Evolutionary conservation across 2,797 vertebrate species (phyloP).

Genomic region (Arrhamphus sclerolepis): DNA sequence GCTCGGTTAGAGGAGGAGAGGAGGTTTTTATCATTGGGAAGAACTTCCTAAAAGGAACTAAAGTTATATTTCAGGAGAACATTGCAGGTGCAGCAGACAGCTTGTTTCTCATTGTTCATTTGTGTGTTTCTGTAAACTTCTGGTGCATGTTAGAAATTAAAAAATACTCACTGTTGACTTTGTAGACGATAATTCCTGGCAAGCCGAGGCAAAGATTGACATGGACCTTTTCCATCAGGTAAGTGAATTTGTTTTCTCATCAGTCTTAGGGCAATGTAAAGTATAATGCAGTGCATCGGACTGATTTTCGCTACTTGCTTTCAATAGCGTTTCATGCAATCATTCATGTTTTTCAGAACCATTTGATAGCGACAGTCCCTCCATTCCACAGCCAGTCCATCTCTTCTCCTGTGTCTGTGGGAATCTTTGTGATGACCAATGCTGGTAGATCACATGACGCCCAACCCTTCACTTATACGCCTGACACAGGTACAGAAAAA

Average conservation of each 20-base stretch:
- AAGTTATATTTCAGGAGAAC: slow-evolving; percentile 98
- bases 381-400: slow-evolving; percentile 94
- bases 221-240: slow-evolving; percentile 99
- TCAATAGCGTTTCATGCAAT: background rate
- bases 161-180: slow-evolving; percentile 10
- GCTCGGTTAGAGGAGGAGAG: slow-evolving; percentile 93
- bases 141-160: background rate
- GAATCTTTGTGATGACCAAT: slow-evolving; percentile 95
- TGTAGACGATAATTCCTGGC: slow-evolving; percentile 95
- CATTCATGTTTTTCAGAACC: slow-evolving; percentile 84
- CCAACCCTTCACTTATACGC: slow-evolving; percentile 95
- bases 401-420: slow-evolving; percentile 90
- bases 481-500: slow-evolving; percentile 86
- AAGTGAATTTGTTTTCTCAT: slow-evolving; percentile 38
- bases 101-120: slow-evolving; percentile 1
- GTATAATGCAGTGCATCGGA: background rate
- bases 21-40: slow-evolving; percentile 98
- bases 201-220: slow-evolving; percentile 97
- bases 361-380: slow-evolving; percentile 96
- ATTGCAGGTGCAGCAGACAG: slow-evolving; percentile 81
- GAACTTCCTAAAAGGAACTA: slow-evolving; percentile 99
- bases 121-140: slow-evolving; percentile 16
- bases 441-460: slow-evolving; percentile 95
- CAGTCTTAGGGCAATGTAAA: background rate
- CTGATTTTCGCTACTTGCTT: background rate